Evolutionary conservation across 2,888 invertebrate genomes (phyloP), one percentile per base, ranked within the genome.

Genomic region (Hydropsyche betteni): DNA sequence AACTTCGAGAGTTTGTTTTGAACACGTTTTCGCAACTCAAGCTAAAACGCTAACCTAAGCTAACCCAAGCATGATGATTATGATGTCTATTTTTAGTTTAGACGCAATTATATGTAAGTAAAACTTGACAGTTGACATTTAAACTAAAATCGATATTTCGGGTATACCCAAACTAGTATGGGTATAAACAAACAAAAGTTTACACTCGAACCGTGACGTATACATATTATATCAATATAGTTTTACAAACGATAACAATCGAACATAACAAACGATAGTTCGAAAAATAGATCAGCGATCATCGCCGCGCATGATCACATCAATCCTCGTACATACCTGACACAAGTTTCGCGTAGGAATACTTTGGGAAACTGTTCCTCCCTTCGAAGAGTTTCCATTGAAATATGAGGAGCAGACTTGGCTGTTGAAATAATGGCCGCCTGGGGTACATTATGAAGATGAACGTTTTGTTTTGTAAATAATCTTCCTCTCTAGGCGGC

Each of bases 391-490:
- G 72, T 72, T 72, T 55, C 72, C 72, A 72, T 72, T 72, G 72
- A 72, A 72, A 72, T 72, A 72, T 72, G 72, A 72, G 72, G 72
- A 72, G 61, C 61, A 72, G 72, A 72, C 72, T 72, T 72, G 72
- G 72, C 72, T 75, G 69, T 70, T 75, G 71, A 75, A 75, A 71
- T 75, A 75, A 75, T 68, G 64, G 68, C 75, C 75, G 75, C 75
- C 75, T 68, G 36, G 75, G 71, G 75, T 68, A 71, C 64, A 75
- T 75, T 75, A 71, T 71, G 75, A 71, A 75, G 75, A 75, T 75
- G 75, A 71, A 75, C 71, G 75, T 75, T 75, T 75, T 75, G 75
- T 75, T 75, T 75, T 64, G 75, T 71, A 72, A 72, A 72, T 72
- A 72, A 72, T 72, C 72, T 72, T 72, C 72, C 72, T 58, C 72